phyloP scores from a whole-genome alignment of 2,113 vertebrate genomes.

The Lipophrys pholis region DNA sequence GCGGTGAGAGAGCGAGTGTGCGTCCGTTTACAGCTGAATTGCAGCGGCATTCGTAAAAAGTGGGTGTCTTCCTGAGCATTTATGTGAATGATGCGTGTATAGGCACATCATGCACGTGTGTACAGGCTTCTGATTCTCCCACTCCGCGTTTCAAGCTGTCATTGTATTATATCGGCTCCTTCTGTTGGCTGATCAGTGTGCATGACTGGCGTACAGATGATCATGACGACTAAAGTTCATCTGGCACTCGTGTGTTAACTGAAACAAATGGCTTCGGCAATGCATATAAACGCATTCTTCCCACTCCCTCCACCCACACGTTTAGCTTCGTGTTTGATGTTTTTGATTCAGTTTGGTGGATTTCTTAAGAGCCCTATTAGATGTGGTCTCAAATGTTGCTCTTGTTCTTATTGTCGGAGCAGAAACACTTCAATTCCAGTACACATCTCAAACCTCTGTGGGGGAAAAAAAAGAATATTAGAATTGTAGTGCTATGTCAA shows the following conservation, averaged over 20 bases:
- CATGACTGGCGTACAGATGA: neutral
- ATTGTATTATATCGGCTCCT: slow-evolving; percentile 5
- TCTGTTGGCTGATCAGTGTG: slow-evolving; percentile 2
- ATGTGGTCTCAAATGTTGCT: too few species aligned
- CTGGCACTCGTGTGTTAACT: neutral
- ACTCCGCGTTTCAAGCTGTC: slow-evolving; percentile 3
- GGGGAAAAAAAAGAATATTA: too few species aligned
- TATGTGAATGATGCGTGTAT: slow-evolving; percentile 27
- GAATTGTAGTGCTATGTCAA: too few species aligned
- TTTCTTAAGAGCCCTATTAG: too few species aligned
- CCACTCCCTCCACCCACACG: too few species aligned
- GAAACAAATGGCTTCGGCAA: too few species aligned
- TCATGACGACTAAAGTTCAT: slow-evolving; percentile 17
- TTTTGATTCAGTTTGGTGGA: too few species aligned
- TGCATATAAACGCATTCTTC: too few species aligned
- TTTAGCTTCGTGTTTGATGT: too few species aligned
- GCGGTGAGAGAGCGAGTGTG: neutral
- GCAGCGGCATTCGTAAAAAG: slow-evolving; percentile 22
- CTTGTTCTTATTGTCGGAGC: too few species aligned
- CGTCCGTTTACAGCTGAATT: slow-evolving; percentile 15
- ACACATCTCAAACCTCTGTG: too few species aligned
- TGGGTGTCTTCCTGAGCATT: slow-evolving; percentile 20
- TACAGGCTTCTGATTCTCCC: slow-evolving; percentile 2
- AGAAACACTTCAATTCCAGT: too few species aligned
- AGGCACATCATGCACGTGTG: slow-evolving; percentile 12